Conservation (phyloP, 2,797 vertebrate genomes). For the Phoebastria nigripes region DNA sequence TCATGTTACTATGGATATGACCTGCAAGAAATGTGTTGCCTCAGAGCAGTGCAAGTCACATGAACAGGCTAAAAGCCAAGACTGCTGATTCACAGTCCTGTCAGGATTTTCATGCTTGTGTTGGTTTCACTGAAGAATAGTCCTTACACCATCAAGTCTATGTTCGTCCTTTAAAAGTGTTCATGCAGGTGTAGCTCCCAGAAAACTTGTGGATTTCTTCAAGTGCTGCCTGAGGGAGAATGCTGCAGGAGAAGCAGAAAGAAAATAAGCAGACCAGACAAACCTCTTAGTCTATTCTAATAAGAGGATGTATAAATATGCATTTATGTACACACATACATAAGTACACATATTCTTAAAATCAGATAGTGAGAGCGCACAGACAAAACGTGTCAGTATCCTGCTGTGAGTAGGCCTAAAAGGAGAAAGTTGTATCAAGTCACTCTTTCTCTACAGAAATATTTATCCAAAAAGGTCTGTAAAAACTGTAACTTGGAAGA, state of each 20-base stretch:
- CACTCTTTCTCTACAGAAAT: not conserved
- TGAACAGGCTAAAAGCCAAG: constrained; percentile 38
- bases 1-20: constrained; percentile 64
- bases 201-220: constrained; percentile 97
- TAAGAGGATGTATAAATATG: not conserved
- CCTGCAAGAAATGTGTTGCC: constrained; percentile 47
- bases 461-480: not conserved
- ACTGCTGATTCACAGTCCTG: constrained; percentile 32
- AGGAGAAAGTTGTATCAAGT: not conserved
- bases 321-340: fast-evolving
- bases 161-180: constrained; percentile 97
- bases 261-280: not conserved
- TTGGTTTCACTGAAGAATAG: constrained; percentile 11
- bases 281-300: not conserved
- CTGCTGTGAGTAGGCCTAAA: not conserved
- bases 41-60: constrained; percentile 25
- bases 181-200: constrained; percentile 97
- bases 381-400: not conserved
- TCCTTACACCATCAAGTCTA: constrained; percentile 65
- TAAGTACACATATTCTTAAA: not conserved
- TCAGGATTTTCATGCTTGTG: constrained; percentile 40
- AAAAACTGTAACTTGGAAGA: not conserved
- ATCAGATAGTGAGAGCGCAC: not conserved
- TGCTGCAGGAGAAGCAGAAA: constrained; percentile 70
- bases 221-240: constrained; percentile 93